Evolutionary conservation across 2,888 invertebrate genomes (phyloP), one percentile per base, ranked within the genome.

Genomic region (Tortricodes alternella): DNA sequence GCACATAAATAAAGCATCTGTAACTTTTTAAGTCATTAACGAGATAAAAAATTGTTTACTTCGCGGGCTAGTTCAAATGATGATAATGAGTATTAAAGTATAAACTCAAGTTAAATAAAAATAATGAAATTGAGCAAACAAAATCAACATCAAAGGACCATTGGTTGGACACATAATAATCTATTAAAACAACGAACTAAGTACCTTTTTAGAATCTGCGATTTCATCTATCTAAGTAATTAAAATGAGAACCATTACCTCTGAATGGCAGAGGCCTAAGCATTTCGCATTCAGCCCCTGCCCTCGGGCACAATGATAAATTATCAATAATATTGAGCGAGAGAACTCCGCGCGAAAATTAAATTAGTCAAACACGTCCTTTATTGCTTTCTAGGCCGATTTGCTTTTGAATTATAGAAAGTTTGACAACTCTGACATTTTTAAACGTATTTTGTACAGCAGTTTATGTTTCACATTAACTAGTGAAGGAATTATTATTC

Each of bases 271-370:
- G 60, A 53, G 61, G 61, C 65, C 61, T 60, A 57, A 59, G 62
- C 67, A 66, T 67, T 67, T 63, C 50, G 51, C 60, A 59, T 56
- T 58, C 61, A 60, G 43, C 64, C 62, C 62, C 53, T 61, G 58
- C 68, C 70, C 77, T 71, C 68, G 63, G 65, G 59, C 70, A 70
- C 74, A 78, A 78, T 85, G 85, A 86, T 85, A 82, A 85, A 86
- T 86, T 85, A 83, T 80, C 83, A 74, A 75, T 82, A 77, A 68
- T 85, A 85, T 82, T 85, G 74, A 72, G 71, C 68, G 56, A 64
- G 64, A 62, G 64, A 63, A 70, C 66, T 67, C 65, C 61, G 64
- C 68, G 66, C 65, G 71, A 68, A 76, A 81, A 81, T 85, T 74
- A 76, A 82, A 83, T 84, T 80, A 80, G 74, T 73, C 73, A 73